Base-by-base conservation (phyloP, 2,113 vertebrate genomes). In the Zosterops hypoxanthus region DNA sequence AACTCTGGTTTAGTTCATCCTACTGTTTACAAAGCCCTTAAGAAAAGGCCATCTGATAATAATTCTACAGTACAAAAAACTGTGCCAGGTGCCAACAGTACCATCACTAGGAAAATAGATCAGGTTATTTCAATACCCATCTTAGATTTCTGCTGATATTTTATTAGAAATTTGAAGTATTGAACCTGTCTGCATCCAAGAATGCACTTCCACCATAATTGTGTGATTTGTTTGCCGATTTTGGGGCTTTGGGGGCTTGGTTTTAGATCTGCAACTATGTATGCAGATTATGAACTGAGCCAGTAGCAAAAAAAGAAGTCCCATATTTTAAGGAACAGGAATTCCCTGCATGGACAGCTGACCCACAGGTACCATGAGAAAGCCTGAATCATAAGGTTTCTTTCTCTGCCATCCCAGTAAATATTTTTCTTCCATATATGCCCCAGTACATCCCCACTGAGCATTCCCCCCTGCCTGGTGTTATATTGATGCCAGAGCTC, bases 401-500 rank as follows among this genome's bases (percentile, higher is more conserved):
- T 61, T 41, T 88, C 72, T 22, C 63, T 60, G 44, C 49, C 55
- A 57, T 3, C 29, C 16, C 16, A 15, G 26, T 4, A n/a, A 29
- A n/a, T 8, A 12, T 21, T 81, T 52, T 50, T 34, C 25, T 49
- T 34, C 59, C 33, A 4, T 18, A 5, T 2, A 11, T 31, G 12
- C 34, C n/a, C 14, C 34, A 47, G n/a, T 6, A 8, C 3, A 56
- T 17, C 20, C 39, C 4, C 24, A 24, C 4, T 8, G 53, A 68
- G 24, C 0, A 0, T 36, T 24, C 13, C 31, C 18, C 12, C 44
- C 16, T 39, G 60, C 31, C 53, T 41, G 55, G 19, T 23, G 24
- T 31, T 56, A 9, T 0, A 16, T 0, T 29, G 13, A n/a, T 13
- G 33, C 14, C n/a, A 36, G 0, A 47, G 33, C 21, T 39, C 52